Conservation (phyloP, 2,888 invertebrate genomes). For the Drosophila crucigera region DNA sequence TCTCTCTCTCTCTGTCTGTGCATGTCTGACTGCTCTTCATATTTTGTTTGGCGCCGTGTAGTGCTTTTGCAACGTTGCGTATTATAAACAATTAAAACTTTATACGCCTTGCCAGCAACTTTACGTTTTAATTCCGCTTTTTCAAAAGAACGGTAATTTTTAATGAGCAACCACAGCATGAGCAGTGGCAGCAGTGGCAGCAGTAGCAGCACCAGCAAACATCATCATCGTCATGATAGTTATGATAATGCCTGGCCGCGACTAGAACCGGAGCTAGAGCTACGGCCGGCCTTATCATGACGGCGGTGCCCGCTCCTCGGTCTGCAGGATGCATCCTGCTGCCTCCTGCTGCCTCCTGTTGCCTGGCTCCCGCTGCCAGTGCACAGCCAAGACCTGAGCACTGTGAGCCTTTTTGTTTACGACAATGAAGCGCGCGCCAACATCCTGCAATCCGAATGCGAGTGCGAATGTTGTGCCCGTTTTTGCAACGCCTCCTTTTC, state of each 20-base stretch:
- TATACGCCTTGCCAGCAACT: constrained; percentile 58
- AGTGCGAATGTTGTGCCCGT: constrained; percentile 5
- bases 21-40: not conserved
- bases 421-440: constrained; percentile 62
- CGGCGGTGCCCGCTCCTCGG: constrained; percentile 45
- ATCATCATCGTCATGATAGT: constrained; percentile 7
- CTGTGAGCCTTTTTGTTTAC: constrained; percentile 69
- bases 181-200: constrained; percentile 2
- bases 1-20: not conserved
- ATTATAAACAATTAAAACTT: constrained; percentile 81
- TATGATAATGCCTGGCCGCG: constrained; percentile 21
- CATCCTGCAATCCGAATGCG: constrained; percentile 48
- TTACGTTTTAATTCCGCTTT: constrained; percentile 77
- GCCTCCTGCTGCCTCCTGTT: constrained; percentile 18
- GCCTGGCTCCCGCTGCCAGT: constrained; percentile 9
- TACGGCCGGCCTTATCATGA: constrained; percentile 36
- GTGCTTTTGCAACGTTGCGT: constrained; percentile 67
- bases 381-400: not conserved
- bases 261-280: constrained; percentile 31
- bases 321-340: constrained; percentile 61
- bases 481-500: constrained; percentile 18
- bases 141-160: constrained; percentile 81
- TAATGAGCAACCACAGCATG: constrained; percentile 68
- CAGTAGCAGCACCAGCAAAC: constrained; percentile 5
- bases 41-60: constrained; percentile 3